These are phyloP conservation scores for Julus scandinavius DNA, from an alignment of 2,888 invertebrate species.

Conservation along the genomic window DNA sequence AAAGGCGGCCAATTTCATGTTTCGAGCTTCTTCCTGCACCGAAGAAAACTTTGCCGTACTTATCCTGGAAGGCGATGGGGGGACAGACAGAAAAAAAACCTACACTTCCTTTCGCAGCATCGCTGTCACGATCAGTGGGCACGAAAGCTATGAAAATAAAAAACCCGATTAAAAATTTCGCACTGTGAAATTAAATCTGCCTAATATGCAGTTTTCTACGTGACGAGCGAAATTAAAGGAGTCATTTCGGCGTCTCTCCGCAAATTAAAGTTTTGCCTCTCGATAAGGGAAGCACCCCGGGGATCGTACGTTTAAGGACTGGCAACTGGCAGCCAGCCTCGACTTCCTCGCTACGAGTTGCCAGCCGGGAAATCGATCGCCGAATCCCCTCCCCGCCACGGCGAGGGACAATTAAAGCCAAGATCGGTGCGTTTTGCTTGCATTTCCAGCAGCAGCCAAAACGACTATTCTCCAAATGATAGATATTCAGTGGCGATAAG, in stretches of 20 bases:
- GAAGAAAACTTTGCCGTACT: neutral
- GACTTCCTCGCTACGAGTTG: neutral
- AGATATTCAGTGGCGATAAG: conserved; percentile 11
- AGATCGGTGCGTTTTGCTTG: neutral
- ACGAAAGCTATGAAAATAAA: neutral
- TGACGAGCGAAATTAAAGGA: neutral
- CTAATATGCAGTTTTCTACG: neutral
- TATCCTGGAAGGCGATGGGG: neutral
- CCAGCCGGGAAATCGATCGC: neutral
- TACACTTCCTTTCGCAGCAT: neutral
- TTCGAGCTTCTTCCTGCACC: neutral
- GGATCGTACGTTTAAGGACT: neutral
- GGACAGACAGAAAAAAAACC: neutral
- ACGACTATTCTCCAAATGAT: conserved; percentile 1
- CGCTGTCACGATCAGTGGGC: neutral
- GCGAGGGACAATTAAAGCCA: neutral
- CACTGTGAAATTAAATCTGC: neutral
- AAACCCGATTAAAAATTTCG: conserved; percentile 7
- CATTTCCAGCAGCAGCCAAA: neutral
- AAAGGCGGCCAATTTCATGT: neutral
- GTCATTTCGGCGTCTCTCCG: neutral
- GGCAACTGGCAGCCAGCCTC: neutral
- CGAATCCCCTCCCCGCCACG: neutral
- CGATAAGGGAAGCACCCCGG: conserved; percentile 16
- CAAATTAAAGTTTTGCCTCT: neutral